Evolutionary conservation across 2,113 vertebrate species (phyloP), one percentile per base, ranked within the genome.

Genomic region (Cervus canadensis): DNA sequence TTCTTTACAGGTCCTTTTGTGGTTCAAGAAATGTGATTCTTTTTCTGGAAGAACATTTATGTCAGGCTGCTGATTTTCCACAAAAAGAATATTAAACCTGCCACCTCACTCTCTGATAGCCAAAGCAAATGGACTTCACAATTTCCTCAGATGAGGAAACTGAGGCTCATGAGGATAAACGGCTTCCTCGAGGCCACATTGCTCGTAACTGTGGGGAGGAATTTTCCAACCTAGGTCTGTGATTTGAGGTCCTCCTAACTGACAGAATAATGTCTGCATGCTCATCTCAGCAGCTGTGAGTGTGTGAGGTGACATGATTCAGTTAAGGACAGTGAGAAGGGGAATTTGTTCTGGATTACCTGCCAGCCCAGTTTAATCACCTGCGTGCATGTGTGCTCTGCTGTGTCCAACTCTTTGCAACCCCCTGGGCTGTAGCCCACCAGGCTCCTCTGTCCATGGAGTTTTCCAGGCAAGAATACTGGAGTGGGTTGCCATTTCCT

Each of bases 41-140:
- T 67, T 95, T 64, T 92, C 12, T 83, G 30, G 50, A 87, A 97
- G 56, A 52, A 79, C 95, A 78, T 79, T 94, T 90, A 28, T 54
- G 19, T 76, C 7, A 94, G 50, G 9, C 19, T 93, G 82, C 36
- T 85, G 91, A 79, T 30, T 90, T 94, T 97, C 59, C 71, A 91
- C 17, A 50, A 33, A 82, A 86, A 62, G 28, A 74, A n/a, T 48
- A n/a, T 95, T 83, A 78, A 92, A 64, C 15, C 6, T 86, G 4
- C 30, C 26, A 78, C 26, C 48, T 89, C 9, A 59, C 30, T 87
- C n/a, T 57, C 83, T 96, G 76, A 78, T 88, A 56, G 21, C 12
- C 90, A 82, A 81, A 85, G 57, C 19, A n/a, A 92, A 90, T 26
- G 28, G 23, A 84, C 45, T 95, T 91, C 71, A 62, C 59, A 64